These are phyloP conservation scores for Chrysolina oricalcia DNA, from an alignment of 2,888 invertebrate species.

Conservation along the genomic window DNA sequence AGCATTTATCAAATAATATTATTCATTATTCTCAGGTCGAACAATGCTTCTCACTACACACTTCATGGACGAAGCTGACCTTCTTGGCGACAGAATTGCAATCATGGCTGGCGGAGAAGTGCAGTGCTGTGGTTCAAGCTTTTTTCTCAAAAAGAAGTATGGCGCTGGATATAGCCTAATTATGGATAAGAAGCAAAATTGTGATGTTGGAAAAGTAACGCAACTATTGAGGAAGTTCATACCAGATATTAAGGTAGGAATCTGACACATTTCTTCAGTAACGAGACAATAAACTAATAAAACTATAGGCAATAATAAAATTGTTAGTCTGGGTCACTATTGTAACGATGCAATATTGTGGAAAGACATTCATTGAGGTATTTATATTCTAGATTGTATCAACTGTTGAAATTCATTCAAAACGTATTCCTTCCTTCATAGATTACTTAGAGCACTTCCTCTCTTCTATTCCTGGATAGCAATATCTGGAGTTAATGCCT, in stretches of 20 bases:
- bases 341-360: no score
- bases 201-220: constrained; percentile 74
- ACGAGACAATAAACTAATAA: no score
- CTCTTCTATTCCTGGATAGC: no score
- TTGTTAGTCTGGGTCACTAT: no score
- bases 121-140: constrained; percentile 87
- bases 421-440: no score
- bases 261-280: no score
- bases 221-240: constrained; percentile 78
- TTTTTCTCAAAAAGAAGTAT: constrained; percentile 87
- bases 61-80: constrained; percentile 94
- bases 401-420: no score
- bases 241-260: constrained; percentile 74
- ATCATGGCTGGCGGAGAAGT: constrained; percentile 89
- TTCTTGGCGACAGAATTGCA: constrained; percentile 89
- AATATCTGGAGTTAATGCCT: no score
- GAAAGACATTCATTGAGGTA: no score
- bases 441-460: no score
- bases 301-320: no score
- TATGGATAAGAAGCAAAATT: constrained; percentile 76
- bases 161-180: constrained; percentile 90
- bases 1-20: neutral
- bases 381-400: no score
- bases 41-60: constrained; percentile 89
- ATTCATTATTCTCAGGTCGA: constrained; percentile 67